These are phyloP conservation scores for Potorous gilbertii DNA, from an alignment of 2,797 vertebrate genomes.

Conservation along the genomic window DNA sequence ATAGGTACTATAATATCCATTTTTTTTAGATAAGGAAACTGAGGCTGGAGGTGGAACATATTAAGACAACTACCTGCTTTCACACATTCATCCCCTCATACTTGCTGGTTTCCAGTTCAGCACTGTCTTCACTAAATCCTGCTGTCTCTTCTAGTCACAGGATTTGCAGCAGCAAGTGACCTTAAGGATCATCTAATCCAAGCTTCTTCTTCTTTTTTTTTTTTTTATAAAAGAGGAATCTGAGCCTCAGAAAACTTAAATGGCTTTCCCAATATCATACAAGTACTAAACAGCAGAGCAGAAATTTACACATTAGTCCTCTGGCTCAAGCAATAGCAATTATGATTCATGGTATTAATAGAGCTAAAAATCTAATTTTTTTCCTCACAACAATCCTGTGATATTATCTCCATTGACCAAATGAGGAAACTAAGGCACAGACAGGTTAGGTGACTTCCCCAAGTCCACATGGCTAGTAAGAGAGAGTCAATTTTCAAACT, in stretches of 20 bases:
- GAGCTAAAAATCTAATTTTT: background rate
- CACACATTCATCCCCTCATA: background rate
- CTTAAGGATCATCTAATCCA: background rate
- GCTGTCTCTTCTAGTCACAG: background rate
- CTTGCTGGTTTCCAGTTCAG: background rate
- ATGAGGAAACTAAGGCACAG: background rate
- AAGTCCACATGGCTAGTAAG: background rate
- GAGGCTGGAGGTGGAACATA: background rate
- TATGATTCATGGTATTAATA: background rate
- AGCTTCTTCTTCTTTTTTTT: background rate
- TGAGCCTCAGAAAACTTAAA: background rate
- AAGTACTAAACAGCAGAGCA: background rate
- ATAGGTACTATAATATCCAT: background rate
- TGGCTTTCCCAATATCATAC: background rate
- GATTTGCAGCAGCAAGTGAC: constrained; percentile 62
- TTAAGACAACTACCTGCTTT: background rate
- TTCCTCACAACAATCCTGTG: background rate
- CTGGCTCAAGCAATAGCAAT: background rate
- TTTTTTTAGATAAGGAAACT: background rate
- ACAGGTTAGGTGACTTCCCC: background rate
- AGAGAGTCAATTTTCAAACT: background rate
- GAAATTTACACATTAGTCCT: background rate
- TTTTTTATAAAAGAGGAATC: background rate
- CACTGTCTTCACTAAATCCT: constrained; percentile 2
- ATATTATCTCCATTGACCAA: background rate